Conservation (phyloP, 2,113 vertebrate species). For the Alectura lathami region DNA sequence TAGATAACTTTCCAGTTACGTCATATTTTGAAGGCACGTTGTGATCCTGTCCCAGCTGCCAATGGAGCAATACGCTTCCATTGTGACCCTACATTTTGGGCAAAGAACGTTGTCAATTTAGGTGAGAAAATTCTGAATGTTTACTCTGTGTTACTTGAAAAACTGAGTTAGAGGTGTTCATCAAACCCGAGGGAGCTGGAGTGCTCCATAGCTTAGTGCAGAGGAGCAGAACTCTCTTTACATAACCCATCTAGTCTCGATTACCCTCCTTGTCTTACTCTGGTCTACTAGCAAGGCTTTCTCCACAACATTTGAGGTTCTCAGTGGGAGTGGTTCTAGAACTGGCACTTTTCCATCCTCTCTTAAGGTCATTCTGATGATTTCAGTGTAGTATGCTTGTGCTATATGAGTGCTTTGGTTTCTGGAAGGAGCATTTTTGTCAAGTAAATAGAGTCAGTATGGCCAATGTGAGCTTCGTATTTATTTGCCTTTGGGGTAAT, state of each 20-base stretch:
- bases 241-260: neutral
- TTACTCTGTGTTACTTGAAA: neutral
- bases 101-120: constrained; percentile 97
- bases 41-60: constrained; percentile 92
- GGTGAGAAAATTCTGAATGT: constrained; percentile 77
- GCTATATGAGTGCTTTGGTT: neutral
- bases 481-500: neutral
- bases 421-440: neutral
- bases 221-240: neutral
- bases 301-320: neutral
- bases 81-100: constrained; percentile 98
- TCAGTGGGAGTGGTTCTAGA: neutral
- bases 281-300: neutral
- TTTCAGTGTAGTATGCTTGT: neutral
- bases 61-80: constrained; percentile 96
- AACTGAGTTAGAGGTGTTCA: neutral
- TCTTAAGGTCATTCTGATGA: neutral
- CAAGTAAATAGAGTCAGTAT: neutral
- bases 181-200: neutral
- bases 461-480: neutral
- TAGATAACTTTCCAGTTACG: constrained; percentile 96
- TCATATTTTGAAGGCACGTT: constrained; percentile 91
- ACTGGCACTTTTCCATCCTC: neutral
- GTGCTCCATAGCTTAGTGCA: neutral
- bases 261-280: neutral